Conservation (phyloP, 2,113 vertebrate genomes). For the Festucalex cinctus region DNA sequence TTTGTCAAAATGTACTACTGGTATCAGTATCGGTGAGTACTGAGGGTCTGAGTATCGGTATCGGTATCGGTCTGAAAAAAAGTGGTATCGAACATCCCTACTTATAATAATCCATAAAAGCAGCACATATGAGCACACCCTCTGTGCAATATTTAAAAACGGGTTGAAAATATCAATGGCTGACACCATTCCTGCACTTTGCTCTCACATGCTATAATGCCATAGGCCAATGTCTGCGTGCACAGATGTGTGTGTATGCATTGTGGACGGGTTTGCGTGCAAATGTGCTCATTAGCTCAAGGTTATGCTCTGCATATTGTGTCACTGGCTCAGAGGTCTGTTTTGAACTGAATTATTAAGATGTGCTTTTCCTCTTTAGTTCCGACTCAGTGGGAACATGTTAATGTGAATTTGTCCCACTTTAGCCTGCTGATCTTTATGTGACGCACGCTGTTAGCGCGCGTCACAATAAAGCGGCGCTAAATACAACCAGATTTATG, state of each 20-base stretch:
- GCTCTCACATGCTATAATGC: conserved; percentile 16
- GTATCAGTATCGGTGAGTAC: no score
- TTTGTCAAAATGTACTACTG: no score
- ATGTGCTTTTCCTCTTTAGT: conserved; percentile 47
- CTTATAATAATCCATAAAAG: no score
- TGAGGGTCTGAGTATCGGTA: no score
- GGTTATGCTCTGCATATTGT: conserved; percentile 23
- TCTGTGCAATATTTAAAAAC: background rate
- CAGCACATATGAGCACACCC: no score
- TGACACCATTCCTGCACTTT: conserved; percentile 17
- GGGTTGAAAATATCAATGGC: background rate
- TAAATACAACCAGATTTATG: conserved; percentile 27
- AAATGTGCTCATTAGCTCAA: conserved; percentile 36
- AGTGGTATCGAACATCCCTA: no score
- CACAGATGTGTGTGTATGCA: conserved; percentile 5
- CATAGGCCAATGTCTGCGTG: conserved; percentile 11
- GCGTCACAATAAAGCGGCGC: conserved; percentile 30
- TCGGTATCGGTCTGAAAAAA: no score
- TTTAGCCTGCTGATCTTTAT: conserved; percentile 42
- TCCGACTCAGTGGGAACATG: conserved; percentile 52
- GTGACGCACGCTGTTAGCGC: conserved; percentile 28
- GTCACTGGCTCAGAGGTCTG: conserved; percentile 23
- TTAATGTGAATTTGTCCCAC: conserved; percentile 59
- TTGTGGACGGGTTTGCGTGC: conserved; percentile 4
- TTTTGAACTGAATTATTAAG: conserved; percentile 59